Percentiles rank a stretch among this genome's conserved stretches.
Evolutionary conservation across 2,113 vertebrate genomes (phyloP).

Genomic region (Nothocercus julius): DNA sequence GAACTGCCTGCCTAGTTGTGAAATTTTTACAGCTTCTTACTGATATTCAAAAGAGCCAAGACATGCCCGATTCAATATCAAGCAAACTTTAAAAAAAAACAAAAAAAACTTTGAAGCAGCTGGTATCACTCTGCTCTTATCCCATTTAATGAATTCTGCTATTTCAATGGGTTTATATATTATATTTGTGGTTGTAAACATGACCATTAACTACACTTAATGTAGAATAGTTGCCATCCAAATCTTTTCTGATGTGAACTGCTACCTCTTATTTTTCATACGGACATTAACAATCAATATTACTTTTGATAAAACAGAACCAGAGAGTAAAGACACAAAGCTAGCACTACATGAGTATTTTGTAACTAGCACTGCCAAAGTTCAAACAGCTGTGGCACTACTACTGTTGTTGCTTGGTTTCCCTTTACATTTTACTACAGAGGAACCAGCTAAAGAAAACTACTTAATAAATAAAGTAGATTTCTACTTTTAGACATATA

Average conservation of each 20-base stretch:
- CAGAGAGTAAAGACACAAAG: not conserved
- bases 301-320: slow-evolving; percentile 2
- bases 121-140: slow-evolving; percentile 16
- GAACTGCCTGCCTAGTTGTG: not conserved
- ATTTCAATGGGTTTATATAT: slow-evolving; percentile 55
- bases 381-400: not conserved
- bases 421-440: not conserved
- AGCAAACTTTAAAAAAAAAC: slow-evolving; percentile 9
- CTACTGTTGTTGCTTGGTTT: not conserved
- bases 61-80: slow-evolving; percentile 14
- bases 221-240: slow-evolving; percentile 44
- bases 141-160: slow-evolving; percentile 49
- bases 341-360: not conserved
- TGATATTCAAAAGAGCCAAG: slow-evolving; percentile 18
- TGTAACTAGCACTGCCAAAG: not conserved
- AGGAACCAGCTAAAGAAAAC: not conserved
- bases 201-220: slow-evolving; percentile 57
- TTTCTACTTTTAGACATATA: not conserved
- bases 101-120: slow-evolving; percentile 22
- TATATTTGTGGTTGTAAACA: slow-evolving; percentile 55
- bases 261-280: slow-evolving; percentile 47
- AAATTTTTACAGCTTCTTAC: slow-evolving; percentile 14
- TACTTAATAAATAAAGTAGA: not conserved
- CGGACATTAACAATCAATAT: slow-evolving; percentile 42
- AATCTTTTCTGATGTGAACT: slow-evolving; percentile 49